phyloP scores from a whole-genome alignment of 2,113 vertebrate genomes.

The Scophthalmus maximus region DNA sequence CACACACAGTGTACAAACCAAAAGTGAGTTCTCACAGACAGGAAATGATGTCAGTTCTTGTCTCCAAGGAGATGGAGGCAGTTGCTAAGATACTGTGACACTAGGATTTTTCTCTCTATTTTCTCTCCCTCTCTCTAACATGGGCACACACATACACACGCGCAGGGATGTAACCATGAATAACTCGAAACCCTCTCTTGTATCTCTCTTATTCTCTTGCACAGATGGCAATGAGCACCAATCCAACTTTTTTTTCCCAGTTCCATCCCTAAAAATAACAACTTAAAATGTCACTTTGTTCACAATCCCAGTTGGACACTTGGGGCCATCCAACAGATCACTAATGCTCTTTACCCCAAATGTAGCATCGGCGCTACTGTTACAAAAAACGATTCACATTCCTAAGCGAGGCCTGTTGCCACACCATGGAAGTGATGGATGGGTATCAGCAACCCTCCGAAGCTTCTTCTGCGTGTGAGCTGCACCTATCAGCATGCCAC shows the following conservation, averaged over 20 bases:
- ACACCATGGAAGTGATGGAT: constrained; percentile 61
- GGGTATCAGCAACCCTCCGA: constrained; percentile 61
- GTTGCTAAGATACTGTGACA: constrained; percentile 89
- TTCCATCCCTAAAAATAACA: constrained; percentile 65
- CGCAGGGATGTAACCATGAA: constrained; percentile 70
- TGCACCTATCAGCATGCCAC: constrained; percentile 79
- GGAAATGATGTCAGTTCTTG: constrained; percentile 85
- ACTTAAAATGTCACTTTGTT: constrained; percentile 56
- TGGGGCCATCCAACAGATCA: constrained; percentile 35
- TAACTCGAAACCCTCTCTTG: constrained; percentile 72
- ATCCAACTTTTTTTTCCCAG: constrained; percentile 53
- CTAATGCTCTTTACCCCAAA: constrained; percentile 17
- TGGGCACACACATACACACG: constrained; percentile 30
- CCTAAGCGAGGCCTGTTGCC: constrained; percentile 45
- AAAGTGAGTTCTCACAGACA: constrained; percentile 82
- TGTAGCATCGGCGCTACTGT: constrained; percentile 22
- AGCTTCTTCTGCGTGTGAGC: constrained; percentile 68
- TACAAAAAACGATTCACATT: constrained; percentile 45
- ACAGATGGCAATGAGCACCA: constrained; percentile 66
- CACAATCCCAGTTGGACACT: constrained; percentile 37
- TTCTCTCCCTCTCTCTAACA: constrained; percentile 60
- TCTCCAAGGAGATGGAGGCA: constrained; percentile 87
- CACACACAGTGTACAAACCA: constrained; percentile 76
- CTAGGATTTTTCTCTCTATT: constrained; percentile 81
- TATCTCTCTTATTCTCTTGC: constrained; percentile 66